Conservation (phyloP, 2,113 vertebrate genomes). For the Psephotus haematonotus region DNA sequence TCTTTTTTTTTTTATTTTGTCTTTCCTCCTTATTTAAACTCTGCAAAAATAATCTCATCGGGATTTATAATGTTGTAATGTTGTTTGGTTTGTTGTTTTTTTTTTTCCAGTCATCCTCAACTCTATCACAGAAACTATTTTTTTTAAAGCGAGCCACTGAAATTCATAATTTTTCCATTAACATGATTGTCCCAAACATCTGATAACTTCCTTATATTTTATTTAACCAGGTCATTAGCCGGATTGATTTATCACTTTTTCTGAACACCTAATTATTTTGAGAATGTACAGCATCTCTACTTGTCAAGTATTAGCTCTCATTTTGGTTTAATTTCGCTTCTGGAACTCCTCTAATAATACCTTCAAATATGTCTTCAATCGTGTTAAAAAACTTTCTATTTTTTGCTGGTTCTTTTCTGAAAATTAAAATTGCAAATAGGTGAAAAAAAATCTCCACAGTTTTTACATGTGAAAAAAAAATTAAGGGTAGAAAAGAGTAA, state of each 20-base stretch:
- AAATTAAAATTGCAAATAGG: constrained; percentile 51
- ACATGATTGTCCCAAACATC: not conserved
- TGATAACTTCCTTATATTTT: not conserved
- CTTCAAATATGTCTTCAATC: constrained; percentile 37
- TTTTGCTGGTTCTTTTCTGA: not conserved
- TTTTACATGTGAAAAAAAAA: constrained; percentile 10
- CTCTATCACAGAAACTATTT: not conserved
- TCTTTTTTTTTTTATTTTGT: not conserved
- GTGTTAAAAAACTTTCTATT: constrained; percentile 49
- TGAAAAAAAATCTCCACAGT: not conserved
- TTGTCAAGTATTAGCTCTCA: constrained; percentile 31
- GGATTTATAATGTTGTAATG: not conserved
- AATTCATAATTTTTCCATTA: not conserved
- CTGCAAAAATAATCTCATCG: not conserved
- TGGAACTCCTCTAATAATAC: constrained; percentile 43
- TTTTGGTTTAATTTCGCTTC: constrained; percentile 49
- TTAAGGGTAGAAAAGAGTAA: not conserved
- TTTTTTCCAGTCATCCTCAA: not conserved
- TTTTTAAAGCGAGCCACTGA: not conserved
- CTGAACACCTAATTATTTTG: constrained; percentile 30
- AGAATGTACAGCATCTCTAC: constrained; percentile 2
- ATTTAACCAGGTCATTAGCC: not conserved
- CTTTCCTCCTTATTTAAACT: not conserved
- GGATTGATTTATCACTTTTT: constrained; percentile 1
- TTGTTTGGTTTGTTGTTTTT: not conserved